Conservation (phyloP, 2,888 invertebrate species). For the Pristionchus fissidentatus region DNA sequence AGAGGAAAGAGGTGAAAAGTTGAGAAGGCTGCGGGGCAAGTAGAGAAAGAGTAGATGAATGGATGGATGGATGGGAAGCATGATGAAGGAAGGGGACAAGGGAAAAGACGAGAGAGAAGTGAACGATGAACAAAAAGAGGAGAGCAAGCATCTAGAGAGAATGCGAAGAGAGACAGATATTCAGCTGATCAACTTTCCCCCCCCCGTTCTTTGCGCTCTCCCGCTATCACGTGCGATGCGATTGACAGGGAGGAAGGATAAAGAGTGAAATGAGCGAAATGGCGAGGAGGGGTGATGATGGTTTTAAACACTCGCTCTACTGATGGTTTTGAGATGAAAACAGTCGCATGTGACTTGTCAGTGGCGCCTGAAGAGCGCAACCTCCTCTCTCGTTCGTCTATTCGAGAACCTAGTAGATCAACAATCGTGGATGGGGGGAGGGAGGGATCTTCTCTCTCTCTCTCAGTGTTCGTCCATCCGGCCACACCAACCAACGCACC, state of each 20-base stretch:
- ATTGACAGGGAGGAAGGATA: background rate
- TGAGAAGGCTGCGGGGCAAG: background rate
- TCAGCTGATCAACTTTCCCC: constrained; percentile 41
- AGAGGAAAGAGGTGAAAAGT: background rate
- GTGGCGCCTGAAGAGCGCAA: too few species aligned
- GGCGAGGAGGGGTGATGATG: background rate
- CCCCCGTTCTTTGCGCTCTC: background rate
- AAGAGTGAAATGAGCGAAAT: background rate
- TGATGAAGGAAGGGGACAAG: constrained; percentile 29
- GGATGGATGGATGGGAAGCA: constrained; percentile 17
- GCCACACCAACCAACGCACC: background rate
- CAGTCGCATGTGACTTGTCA: too few species aligned
- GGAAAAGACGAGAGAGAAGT: background rate
- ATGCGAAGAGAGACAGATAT: background rate
- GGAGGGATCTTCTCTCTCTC: background rate
- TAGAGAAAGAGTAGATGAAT: constrained; percentile 6
- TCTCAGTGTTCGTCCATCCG: background rate
- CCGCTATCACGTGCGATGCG: constrained; percentile 22
- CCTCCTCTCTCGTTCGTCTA: too few species aligned
- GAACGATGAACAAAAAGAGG: background rate
- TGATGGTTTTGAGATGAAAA: too few species aligned
- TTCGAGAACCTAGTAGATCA: background rate
- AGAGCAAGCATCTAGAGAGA: background rate
- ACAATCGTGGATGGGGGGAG: background rate
- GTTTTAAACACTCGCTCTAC: background rate